Evolutionary conservation across 2,113 vertebrate species (phyloP), one percentile per base, ranked within the genome.

Genomic region (Brachyhypopomus gauderio): DNA sequence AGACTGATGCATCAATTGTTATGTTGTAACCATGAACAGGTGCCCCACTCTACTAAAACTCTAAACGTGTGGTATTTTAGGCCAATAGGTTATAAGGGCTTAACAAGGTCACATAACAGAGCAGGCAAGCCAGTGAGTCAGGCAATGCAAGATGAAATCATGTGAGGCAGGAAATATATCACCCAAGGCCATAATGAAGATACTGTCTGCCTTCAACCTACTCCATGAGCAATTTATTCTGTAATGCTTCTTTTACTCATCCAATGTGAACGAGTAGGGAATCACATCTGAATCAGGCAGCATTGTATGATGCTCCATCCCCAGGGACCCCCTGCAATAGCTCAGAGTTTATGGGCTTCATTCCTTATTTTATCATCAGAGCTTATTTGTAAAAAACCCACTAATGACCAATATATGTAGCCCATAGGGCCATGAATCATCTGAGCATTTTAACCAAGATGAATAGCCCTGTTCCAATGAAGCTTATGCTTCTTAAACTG

Each of bases 91-190:
- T 72, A 78, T 75, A 36, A 48, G 11, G 6, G 7, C 27, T 72
- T 58, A 38, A 56, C 16, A 48, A 16, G 23, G 22, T 63, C 66
- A 69, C 38, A 63, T 25, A 72, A 41, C 38, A 48, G 14, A 79
- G 27, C 66, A 58, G 56, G 67, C 23, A 73, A 72, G 69, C 25
- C 16, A 45, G 55, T 63, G 66, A 83, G 72, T 77, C 78, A 77
- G 66, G 70, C 56, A 23, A 58, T 62, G n/a, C 30, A 69, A 85
- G 76, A 60, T 5, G 4, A 77, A 75, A 30, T 81, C 34, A 84
- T 77, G 59, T 75, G 75, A 60, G 60, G 34, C 41, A 67, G 76
- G 30, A 59, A 63, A 86, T 73, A 63, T 17, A 62, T 41, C 67
- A 80, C 60, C 4, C 38, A 52, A 36, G 69, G 59, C 30, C 77